Conservation (phyloP, 2,888 invertebrate genomes). For the Brenthis hecate region DNA sequence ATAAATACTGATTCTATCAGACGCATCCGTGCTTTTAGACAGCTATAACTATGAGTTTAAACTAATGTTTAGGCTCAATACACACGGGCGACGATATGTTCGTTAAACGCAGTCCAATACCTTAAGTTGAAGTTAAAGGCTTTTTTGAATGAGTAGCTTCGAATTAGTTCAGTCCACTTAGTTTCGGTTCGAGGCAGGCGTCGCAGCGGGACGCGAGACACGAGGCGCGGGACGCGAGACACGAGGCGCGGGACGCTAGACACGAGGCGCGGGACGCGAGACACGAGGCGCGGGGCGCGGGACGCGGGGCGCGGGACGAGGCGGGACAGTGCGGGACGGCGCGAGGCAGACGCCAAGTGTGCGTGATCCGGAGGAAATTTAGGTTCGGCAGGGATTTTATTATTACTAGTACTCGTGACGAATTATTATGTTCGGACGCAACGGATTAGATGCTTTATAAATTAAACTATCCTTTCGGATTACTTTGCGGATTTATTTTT, state of each 20-base stretch:
- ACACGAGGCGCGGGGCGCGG: conserved; percentile 25
- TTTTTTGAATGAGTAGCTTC: conserved; percentile 49
- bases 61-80: conserved; percentile 14
- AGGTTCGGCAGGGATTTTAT: conserved; percentile 77
- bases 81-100: conserved; percentile 16
- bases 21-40: conserved; percentile 18
- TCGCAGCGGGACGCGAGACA: conserved; percentile 43
- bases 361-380: conserved; percentile 72
- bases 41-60: conserved; percentile 21
- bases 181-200: conserved; percentile 54
- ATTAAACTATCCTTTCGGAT: too few relatives aligned
- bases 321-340: conserved; percentile 27
- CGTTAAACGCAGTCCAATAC: conserved; percentile 2
- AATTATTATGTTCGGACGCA: conserved; percentile 70
- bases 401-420: conserved; percentile 56
- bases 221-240: conserved; percentile 30
- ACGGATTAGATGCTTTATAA: conserved; percentile 71
- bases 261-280: conserved; percentile 25
- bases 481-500: too few relatives aligned
- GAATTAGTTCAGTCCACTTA: conserved; percentile 52
- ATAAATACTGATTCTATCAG: conserved; percentile 11
- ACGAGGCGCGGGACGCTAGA: too few relatives aligned
- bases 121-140: conserved; percentile 50
- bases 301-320: conserved; percentile 33
- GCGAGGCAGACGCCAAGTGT: conserved; percentile 47